A percentile compares a stretch with the other conserved stretches of the same genome.
Evolutionary conservation across 37 sponge, comb jelly and placozoan genomes (phyloP).

Genomic region (Aplysina aerophoba): DNA sequence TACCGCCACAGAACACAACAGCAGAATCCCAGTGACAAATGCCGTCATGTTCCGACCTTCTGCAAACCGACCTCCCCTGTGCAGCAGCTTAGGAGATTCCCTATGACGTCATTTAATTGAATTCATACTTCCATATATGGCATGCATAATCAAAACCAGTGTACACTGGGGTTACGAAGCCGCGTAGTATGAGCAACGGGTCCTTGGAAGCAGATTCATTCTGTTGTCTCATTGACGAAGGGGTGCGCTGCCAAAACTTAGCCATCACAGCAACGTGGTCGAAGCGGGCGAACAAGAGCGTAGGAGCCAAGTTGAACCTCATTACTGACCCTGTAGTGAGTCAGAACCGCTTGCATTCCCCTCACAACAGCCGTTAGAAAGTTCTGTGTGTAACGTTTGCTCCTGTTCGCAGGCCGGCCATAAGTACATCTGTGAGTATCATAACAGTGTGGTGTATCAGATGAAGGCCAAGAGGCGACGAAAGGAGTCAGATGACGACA

Average conservation of each 20-base stretch:
- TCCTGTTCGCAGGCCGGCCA: slow-evolving; percentile 58
- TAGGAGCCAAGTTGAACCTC: slow-evolving; percentile 51
- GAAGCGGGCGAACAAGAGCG: slow-evolving; percentile 45
- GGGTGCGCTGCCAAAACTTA: slow-evolving; percentile 55
- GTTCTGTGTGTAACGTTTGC: neutral
- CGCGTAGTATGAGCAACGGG: neutral
- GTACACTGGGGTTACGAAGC: neutral
- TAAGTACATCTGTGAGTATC: slow-evolving; percentile 73
- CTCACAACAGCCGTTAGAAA: neutral
- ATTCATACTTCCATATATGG: too few species aligned
- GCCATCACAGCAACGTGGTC: slow-evolving; percentile 58
- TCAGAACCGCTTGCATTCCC: neutral
- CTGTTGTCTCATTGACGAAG: slow-evolving; percentile 76
- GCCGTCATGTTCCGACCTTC: too few species aligned
- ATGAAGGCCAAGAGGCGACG: slow-evolving; percentile 78
- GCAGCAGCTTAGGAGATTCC: too few species aligned
- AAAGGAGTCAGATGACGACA: slow-evolving; percentile 91
- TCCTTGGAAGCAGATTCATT: slow-evolving; percentile 34
- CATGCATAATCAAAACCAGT: too few species aligned
- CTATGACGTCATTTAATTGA: too few species aligned
- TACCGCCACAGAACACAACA: neutral
- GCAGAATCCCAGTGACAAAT: too few species aligned
- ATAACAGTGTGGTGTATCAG: slow-evolving; percentile 56
- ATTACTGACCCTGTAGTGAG: slow-evolving; percentile 58
- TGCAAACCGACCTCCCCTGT: too few species aligned